Evolutionary conservation across 2,888 invertebrate species (phyloP), one percentile per base, ranked within the genome.

Genomic region (Athetis lepigone): DNA sequence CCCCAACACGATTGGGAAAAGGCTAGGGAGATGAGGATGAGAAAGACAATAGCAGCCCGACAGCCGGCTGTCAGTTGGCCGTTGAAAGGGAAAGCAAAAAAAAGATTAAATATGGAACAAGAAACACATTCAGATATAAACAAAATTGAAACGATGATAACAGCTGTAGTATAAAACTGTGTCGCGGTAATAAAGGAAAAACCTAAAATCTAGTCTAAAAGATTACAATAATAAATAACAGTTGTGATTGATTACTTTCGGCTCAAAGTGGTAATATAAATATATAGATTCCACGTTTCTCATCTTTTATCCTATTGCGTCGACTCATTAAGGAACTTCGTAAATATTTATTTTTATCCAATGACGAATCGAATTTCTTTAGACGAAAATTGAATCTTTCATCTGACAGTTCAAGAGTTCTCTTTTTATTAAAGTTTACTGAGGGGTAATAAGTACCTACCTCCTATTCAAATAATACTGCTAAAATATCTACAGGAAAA

Each of bases 341-440:
- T 11, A 23, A 27, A 39, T 21, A 19, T 49, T 49, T 27, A 56
- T 39, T 49, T 49, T 21, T 29, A 16, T 29, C 2, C 18, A 21
- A 37, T 9, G 39, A 40, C 2, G 9, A 21, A 21, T 19, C 9
- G 2, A 37, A 29, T 27, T 43, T 27, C 2, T 8, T 1, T 2
- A 13, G 0, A 18, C 3, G 6, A 37, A n/a, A 9, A 13, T 37
- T 13, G 8, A 27, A 27, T 8, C 13, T 55, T 37, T 18, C 13
- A 36, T 55, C 16, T 25, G 18, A 18, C 5, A 49, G 16, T 25
- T 36, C 21, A 0, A 51, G 8, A 6, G 39, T 21, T 4, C 16
- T 7, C 5, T 11, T 25, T 57, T 47, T 39, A 8, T 47, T 4
- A 39, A 47, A 47, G 29, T 21, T 60, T 13, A 13, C 25, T 9